phyloP scores from a whole-genome alignment of 2,797 vertebrate species.

The Erethizon dorsatum region DNA sequence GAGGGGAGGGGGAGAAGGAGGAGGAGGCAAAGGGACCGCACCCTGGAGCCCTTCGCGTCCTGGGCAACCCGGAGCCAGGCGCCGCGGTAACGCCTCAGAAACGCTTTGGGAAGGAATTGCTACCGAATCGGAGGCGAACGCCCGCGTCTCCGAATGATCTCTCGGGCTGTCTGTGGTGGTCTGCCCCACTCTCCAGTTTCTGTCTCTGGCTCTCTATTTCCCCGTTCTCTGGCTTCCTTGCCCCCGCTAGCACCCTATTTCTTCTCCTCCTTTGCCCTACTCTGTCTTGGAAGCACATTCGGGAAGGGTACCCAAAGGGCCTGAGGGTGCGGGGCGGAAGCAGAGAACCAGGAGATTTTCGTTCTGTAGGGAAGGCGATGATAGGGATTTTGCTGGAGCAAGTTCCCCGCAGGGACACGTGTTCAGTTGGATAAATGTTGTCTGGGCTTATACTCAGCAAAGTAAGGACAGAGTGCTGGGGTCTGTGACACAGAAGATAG shows the following conservation, averaged over 20 bases:
- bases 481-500: background rate
- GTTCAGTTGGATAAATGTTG: slow-evolving; percentile 30
- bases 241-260: background rate
- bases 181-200: background rate
- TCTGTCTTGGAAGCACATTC: background rate
- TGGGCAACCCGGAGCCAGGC: background rate
- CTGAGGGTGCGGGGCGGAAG: background rate
- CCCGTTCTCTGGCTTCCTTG: background rate
- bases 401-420: background rate
- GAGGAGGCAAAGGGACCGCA: slow-evolving; percentile 39
- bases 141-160: background rate
- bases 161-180: background rate
- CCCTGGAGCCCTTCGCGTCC: slow-evolving; percentile 32
- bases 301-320: background rate
- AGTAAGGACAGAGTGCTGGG: background rate
- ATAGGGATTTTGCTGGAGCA: background rate
- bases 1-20: background rate
- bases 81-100: background rate
- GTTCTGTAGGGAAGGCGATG: background rate
- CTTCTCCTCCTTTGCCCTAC: background rate
- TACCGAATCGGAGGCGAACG: background rate
- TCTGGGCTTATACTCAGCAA: background rate
- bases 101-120: background rate
- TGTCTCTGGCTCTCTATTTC: background rate
- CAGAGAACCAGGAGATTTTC: background rate